Evolutionary conservation across 2,888 invertebrate species (phyloP).

Genomic region (Meganola albula): DNA sequence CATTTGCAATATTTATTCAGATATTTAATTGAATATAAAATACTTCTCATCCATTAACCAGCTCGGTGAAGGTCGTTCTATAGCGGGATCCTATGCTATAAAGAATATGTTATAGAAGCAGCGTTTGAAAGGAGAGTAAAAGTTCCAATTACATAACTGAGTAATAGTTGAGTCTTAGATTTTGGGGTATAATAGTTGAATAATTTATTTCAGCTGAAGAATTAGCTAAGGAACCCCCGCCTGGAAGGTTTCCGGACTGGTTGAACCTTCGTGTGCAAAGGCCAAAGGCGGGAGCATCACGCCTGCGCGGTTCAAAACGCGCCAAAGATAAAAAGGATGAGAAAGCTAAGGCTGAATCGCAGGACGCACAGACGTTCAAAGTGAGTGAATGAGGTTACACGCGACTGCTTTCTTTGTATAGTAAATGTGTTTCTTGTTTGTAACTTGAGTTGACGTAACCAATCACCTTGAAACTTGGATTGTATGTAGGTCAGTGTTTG

Average conservation of each 20-base stretch:
- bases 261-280: constrained; percentile 63
- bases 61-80: no score
- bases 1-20: no score
- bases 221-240: constrained; percentile 65
- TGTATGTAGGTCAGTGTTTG: constrained; percentile 27
- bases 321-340: constrained; percentile 44
- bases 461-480: constrained; percentile 30
- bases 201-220: constrained; percentile 58
- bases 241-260: constrained; percentile 67
- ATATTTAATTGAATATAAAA: no score
- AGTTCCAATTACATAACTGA: no score
- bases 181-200: no score
- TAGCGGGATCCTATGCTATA: no score
- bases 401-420: constrained; percentile 23
- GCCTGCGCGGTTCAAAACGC: constrained; percentile 60
- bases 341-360: constrained; percentile 24
- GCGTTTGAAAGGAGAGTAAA: no score
- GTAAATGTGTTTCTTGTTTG: constrained; percentile 36
- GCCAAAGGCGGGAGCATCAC: constrained; percentile 44
- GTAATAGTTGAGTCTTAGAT: no score
- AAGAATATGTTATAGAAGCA: no score
- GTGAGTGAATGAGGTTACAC: constrained; percentile 49
- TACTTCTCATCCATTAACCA: no score
- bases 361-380: constrained; percentile 52
- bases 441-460: constrained; percentile 24